A percentile compares a stretch with the other conserved stretches of the same genome.
Conservation (phyloP, 2,888 invertebrate species). For the Drosophila hamatofila region DNA sequence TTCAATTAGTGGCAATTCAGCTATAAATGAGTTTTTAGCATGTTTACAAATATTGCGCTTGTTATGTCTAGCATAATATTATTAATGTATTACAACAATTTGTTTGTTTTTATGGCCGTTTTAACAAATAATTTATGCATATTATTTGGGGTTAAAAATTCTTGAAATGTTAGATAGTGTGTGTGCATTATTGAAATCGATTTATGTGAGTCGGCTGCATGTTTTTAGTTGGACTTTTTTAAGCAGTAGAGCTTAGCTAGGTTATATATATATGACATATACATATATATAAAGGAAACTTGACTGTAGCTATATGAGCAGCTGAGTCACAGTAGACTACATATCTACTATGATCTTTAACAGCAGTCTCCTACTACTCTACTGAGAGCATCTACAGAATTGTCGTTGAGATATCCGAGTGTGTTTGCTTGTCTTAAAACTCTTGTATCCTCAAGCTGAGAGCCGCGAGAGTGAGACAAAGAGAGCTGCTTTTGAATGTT, state of each 20-base stretch:
- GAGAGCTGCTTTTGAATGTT: too few species aligned
- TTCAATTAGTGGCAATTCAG: conserved; percentile 24
- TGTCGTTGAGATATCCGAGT: too few species aligned
- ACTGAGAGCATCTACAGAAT: too few species aligned
- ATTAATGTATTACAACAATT: conserved; percentile 50
- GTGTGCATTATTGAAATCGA: background rate
- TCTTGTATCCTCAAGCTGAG: too few species aligned
- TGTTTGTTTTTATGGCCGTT: conserved; percentile 36
- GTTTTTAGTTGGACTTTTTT: background rate
- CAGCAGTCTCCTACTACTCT: too few species aligned
- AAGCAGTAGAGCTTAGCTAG: background rate
- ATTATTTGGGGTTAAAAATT: conserved; percentile 12
- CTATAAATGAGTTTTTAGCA: conserved; percentile 22
- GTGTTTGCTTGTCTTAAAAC: too few species aligned
- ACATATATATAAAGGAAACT: too few species aligned
- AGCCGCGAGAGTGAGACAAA: too few species aligned
- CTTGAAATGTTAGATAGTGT: background rate
- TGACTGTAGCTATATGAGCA: background rate
- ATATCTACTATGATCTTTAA: too few species aligned
- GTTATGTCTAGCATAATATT: conserved; percentile 48
- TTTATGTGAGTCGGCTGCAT: background rate
- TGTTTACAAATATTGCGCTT: conserved; percentile 67
- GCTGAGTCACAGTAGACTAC: background rate
- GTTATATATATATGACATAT: background rate
- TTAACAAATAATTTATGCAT: conserved; percentile 48